These are phyloP conservation scores for Mythimna vitellina DNA, from an alignment of 2,888 invertebrate genomes.

Conservation along the genomic window DNA sequence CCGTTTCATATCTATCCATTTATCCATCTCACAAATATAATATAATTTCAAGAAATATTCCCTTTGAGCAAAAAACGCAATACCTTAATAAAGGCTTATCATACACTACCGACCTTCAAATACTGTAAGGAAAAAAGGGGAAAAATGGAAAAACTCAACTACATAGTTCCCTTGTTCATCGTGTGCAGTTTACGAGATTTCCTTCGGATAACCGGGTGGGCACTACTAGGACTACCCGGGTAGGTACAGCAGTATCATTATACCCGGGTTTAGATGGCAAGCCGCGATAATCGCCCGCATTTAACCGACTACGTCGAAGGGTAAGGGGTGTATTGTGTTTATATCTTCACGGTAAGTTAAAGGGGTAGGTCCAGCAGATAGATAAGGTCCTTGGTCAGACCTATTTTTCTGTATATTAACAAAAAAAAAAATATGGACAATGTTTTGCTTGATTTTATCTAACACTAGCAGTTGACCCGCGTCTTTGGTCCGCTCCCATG, in stretches of 20 bases:
- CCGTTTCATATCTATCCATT: not conserved
- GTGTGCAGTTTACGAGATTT: slow-evolving; percentile 59
- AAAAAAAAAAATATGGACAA: not conserved
- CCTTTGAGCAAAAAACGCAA: slow-evolving; percentile 24
- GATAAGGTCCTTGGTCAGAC: not conserved
- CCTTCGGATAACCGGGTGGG: slow-evolving; percentile 53
- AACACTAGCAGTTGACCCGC: no score
- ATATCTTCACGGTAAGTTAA: slow-evolving; percentile 38
- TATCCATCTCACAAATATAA: slow-evolving; percentile 10
- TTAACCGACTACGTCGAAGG: slow-evolving; percentile 45
- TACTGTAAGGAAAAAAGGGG: slow-evolving; percentile 20
- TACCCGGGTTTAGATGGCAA: slow-evolving; percentile 57
- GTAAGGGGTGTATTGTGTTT: slow-evolving; percentile 39
- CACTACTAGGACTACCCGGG: slow-evolving; percentile 34
- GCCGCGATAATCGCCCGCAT: slow-evolving; percentile 59
- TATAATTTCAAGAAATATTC: not conserved
- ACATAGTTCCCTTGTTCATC: slow-evolving; percentile 58
- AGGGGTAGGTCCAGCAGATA: not conserved
- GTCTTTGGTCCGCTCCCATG: no score
- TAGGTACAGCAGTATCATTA: slow-evolving; percentile 53
- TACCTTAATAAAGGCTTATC: slow-evolving; percentile 49
- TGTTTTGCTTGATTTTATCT: no score
- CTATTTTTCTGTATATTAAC: not conserved
- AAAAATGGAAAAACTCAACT: slow-evolving; percentile 54
- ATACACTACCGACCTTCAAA: slow-evolving; percentile 53